These are phyloP conservation scores for Limnodromus scolopaceus DNA, from an alignment of 2,797 vertebrate genomes.

Conservation along the genomic window DNA sequence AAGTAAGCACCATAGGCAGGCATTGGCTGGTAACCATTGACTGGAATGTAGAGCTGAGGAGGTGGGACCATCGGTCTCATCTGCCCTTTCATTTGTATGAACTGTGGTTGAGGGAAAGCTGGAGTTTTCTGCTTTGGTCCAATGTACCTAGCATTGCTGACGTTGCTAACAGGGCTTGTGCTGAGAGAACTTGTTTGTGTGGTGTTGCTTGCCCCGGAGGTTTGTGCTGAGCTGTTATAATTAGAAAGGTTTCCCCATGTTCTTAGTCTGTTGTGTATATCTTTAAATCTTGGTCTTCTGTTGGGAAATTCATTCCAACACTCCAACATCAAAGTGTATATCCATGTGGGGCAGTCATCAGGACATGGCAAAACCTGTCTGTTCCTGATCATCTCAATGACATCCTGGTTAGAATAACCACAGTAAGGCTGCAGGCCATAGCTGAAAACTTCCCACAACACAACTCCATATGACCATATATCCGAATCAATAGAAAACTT, in stretches of 20 bases:
- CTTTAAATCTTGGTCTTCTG: constrained; percentile 93
- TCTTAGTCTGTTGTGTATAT: constrained; percentile 91
- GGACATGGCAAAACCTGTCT: constrained; percentile 92
- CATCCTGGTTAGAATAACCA: constrained; percentile 96
- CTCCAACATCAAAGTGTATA: constrained; percentile 94
- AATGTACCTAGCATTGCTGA: constrained; percentile 88
- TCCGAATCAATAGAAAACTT: constrained; percentile 95
- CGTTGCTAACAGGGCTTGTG: constrained; percentile 93
- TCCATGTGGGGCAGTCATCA: constrained; percentile 94
- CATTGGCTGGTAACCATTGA: constrained; percentile 96
- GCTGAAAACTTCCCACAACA: constrained; percentile 97
- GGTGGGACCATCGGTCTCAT: constrained; percentile 90
- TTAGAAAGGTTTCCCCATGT: constrained; percentile 93
- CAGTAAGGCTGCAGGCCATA: constrained; percentile 97
- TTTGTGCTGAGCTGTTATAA: constrained; percentile 93
- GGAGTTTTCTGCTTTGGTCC: constrained; percentile 90
- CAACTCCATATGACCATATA: constrained; percentile 95
- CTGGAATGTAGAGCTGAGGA: constrained; percentile 94
- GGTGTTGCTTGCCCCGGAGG: constrained; percentile 92
- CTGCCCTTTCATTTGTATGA: constrained; percentile 92
- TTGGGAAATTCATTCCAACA: constrained; percentile 95
- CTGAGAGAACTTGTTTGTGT: constrained; percentile 97
- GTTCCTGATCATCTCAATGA: constrained; percentile 94
- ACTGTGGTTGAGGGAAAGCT: constrained; percentile 90
- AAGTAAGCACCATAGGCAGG: constrained; percentile 91